phyloP scores from a whole-genome alignment of 2,888 invertebrate species.

The Agriotes lineatus region DNA sequence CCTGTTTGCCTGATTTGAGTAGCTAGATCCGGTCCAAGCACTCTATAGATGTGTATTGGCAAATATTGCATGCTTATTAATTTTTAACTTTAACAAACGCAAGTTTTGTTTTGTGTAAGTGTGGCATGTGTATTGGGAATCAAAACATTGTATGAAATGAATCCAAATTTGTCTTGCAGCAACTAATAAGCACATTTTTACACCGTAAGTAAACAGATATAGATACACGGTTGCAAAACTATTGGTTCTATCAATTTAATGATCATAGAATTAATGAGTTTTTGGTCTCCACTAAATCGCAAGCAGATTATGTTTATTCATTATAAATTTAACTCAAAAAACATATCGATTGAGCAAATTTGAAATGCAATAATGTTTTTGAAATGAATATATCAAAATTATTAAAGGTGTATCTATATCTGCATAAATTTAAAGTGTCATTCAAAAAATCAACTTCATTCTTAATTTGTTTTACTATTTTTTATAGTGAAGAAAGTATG shows the following conservation, averaged over 20 bases:
- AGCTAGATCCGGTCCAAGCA: slow-evolving; percentile 55
- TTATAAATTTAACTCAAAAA: too few species aligned
- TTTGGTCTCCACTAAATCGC: too few species aligned
- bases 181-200: slow-evolving; percentile 16
- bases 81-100: slow-evolving; percentile 18
- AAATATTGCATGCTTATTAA: slow-evolving; percentile 51
- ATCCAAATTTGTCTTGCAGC: slow-evolving; percentile 7
- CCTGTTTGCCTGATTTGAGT: slow-evolving; percentile 57
- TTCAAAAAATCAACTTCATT: too few species aligned
- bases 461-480: too few species aligned
- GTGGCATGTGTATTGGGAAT: slow-evolving; percentile 48
- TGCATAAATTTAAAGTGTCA: too few species aligned
- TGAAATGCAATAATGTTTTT: too few species aligned
- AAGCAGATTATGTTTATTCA: too few species aligned
- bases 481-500: too few species aligned
- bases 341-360: too few species aligned
- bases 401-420: too few species aligned
- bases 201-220: neutral
- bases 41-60: slow-evolving; percentile 66
- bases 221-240: neutral
- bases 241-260: neutral
- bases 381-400: too few species aligned
- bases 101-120: slow-evolving; percentile 44
- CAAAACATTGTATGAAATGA: slow-evolving; percentile 10
- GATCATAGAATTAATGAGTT: too few species aligned